Conservation (phyloP, 2,888 invertebrate species). For the Lacanobia oleracea region DNA sequence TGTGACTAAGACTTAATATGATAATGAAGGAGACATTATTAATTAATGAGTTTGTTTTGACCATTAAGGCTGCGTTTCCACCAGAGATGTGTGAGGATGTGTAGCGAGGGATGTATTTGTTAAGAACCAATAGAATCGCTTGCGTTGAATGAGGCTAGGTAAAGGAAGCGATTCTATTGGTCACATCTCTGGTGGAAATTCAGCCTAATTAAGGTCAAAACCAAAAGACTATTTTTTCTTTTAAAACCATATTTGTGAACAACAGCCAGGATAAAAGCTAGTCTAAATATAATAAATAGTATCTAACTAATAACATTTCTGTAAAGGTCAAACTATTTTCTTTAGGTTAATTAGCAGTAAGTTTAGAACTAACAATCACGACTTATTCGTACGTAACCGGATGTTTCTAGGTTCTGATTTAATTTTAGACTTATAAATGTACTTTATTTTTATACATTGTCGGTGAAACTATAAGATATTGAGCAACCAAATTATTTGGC, state of each 20-base stretch:
- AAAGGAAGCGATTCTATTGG: too few species aligned
- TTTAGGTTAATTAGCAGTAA: constrained; percentile 42
- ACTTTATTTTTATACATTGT: background rate
- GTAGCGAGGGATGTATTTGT: too few species aligned
- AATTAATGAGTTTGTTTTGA: background rate
- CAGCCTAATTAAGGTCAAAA: background rate
- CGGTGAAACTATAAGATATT: background rate
- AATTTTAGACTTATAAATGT: constrained; percentile 27
- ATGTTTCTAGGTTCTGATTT: constrained; percentile 24
- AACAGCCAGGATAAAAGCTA: constrained; percentile 30
- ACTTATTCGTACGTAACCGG: constrained; percentile 24
- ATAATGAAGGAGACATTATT: background rate
- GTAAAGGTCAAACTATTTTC: constrained; percentile 48
- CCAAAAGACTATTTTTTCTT: background rate
- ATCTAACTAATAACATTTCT: constrained; percentile 28
- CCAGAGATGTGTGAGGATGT: too few species aligned
- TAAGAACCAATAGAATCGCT: too few species aligned
- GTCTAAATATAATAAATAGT: constrained; percentile 38
- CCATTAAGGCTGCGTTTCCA: background rate
- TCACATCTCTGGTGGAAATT: too few species aligned
- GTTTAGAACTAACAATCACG: constrained; percentile 24
- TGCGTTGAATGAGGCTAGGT: too few species aligned
- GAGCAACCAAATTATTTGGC: background rate
- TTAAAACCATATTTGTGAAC: background rate
- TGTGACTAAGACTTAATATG: background rate